These are phyloP conservation scores for Manacus vitellinus DNA, from an alignment of 2,113 vertebrate genomes.

Conservation along the genomic window DNA sequence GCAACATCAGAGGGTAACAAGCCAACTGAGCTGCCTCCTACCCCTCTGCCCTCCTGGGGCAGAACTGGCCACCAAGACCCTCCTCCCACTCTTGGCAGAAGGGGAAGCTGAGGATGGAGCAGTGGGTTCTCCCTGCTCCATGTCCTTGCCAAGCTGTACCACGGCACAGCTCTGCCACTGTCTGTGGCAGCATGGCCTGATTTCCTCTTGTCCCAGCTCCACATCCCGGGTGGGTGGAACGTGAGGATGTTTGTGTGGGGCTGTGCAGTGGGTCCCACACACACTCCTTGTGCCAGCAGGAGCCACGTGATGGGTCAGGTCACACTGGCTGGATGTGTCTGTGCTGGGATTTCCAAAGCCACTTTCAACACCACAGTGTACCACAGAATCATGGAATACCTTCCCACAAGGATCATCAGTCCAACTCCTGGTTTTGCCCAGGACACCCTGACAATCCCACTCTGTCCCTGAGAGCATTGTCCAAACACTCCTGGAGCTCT, in stretches of 20 bases:
- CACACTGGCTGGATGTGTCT: fast-evolving
- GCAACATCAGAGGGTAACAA: not conserved
- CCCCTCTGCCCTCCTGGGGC: not conserved
- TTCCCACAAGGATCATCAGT: not conserved
- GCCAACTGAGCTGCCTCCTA: not conserved
- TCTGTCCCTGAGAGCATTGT: not conserved
- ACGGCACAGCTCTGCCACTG: not conserved
- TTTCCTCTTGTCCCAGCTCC: not conserved
- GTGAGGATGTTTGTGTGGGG: not conserved
- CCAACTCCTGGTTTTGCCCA: not conserved
- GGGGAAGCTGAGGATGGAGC: not conserved
- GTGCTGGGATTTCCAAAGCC: not conserved
- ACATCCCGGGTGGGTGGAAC: fast-evolving
- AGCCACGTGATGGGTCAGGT: not conserved
- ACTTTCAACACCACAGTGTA: not conserved
- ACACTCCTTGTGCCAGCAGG: not conserved
- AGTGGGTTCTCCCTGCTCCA: not conserved
- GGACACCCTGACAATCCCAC: not conserved
- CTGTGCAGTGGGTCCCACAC: not conserved
- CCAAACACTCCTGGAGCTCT: not conserved
- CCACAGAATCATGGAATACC: not conserved
- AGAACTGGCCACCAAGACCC: not conserved
- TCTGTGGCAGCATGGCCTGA: not conserved
- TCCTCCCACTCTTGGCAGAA: not conserved
- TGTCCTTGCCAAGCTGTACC: not conserved